Evolutionary conservation across 2,797 vertebrate species (phyloP).

Genomic region (Hafferia zeledoni): DNA sequence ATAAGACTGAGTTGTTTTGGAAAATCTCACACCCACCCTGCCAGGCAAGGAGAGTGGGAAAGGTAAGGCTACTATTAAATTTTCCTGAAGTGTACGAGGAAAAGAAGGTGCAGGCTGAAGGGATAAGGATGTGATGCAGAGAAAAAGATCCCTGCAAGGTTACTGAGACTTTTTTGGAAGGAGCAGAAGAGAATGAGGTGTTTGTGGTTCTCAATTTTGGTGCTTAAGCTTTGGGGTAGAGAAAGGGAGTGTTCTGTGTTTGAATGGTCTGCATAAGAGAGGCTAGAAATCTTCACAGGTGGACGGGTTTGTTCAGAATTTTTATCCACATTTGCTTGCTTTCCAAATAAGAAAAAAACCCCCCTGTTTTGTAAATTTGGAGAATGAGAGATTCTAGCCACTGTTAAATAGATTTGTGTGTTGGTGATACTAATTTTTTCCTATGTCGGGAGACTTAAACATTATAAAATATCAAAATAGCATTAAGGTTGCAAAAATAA

Average conservation of each 20-base stretch:
- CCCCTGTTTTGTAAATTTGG: neutral
- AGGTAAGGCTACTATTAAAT: neutral
- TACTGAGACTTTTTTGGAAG: neutral
- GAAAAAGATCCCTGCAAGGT: neutral
- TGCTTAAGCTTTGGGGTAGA: neutral
- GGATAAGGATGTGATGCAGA: neutral
- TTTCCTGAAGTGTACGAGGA: neutral
- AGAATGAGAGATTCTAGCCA: neutral
- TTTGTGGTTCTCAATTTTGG: neutral
- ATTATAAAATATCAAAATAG: neutral
- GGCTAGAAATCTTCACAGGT: neutral
- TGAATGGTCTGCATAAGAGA: neutral
- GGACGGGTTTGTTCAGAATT: neutral
- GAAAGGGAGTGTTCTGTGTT: neutral
- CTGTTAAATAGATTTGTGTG: neutral
- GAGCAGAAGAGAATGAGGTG: neutral
- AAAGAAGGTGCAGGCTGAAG: neutral
- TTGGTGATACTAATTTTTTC: neutral
- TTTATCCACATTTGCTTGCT: neutral
- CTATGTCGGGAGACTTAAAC: accelerated
- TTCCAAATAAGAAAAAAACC: neutral
- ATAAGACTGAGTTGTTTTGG: neutral
- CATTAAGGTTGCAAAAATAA: neutral
- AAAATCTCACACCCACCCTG: neutral
- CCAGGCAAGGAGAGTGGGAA: neutral